Conservation (phyloP, 2,888 invertebrate genomes). For the Smittia sp. region DNA sequence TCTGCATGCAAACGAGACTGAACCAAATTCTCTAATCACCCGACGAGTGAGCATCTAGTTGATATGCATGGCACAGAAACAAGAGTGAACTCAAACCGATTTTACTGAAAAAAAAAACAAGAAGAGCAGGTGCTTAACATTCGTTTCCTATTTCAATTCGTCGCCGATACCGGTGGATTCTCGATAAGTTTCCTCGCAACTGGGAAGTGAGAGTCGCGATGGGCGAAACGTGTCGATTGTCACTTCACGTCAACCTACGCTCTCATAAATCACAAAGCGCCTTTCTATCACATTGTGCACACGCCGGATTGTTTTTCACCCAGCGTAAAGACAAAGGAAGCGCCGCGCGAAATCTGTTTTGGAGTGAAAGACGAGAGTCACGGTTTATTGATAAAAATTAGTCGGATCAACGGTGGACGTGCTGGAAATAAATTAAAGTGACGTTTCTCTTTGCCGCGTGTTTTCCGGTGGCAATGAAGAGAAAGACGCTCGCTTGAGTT, state of each 20-base stretch:
- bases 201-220: slow-evolving; percentile 8
- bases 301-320: not conserved
- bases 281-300: not conserved
- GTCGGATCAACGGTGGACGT: slow-evolving; percentile 10
- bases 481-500: not conserved
- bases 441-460: not conserved
- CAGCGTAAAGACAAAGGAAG: not conserved
- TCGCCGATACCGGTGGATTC: slow-evolving; percentile 2
- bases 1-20: too few relatives aligned
- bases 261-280: not conserved
- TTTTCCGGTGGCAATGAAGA: not conserved
- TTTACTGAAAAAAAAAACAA: not conserved
- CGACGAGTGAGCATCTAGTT: not conserved
- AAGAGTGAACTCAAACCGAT: not conserved
- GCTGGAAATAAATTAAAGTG: slow-evolving; percentile 14
- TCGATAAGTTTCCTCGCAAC: not conserved
- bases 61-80: not conserved
- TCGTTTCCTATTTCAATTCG: not conserved
- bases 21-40: too few relatives aligned
- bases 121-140: not conserved
- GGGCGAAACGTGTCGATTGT: slow-evolving; percentile 15
- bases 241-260: not conserved
- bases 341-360: not conserved
- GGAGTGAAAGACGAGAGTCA: not conserved
- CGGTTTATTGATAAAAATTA: slow-evolving; percentile 20